phyloP scores from a whole-genome alignment of 1,140 invertebrate genomes.

The Plectus sambesii region DNA sequence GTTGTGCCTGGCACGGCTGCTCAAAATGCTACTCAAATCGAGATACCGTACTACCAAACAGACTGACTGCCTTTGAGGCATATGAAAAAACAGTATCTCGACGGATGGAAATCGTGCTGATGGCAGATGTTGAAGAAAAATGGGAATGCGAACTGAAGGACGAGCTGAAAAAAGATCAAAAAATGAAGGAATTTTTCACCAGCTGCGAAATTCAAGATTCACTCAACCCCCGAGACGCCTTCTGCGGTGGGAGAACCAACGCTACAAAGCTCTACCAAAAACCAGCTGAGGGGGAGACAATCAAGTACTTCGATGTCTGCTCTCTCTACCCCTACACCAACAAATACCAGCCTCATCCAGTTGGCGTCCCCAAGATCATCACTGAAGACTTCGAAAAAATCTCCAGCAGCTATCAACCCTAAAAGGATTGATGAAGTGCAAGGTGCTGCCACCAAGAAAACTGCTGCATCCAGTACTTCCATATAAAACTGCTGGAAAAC shows the following conservation, averaged over 20 bases:
- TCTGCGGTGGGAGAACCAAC: conserved; percentile 46
- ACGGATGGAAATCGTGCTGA: conserved; percentile 7
- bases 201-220: conserved; percentile 14
- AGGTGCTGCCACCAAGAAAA: conserved; percentile 21
- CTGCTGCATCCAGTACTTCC: conserved; percentile 26
- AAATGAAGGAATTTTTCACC: conserved; percentile 10
- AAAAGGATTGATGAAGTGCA: conserved; percentile 31
- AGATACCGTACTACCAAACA: conserved; percentile 12
- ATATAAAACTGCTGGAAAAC: conserved; percentile 12
- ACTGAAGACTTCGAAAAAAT: conserved; percentile 29
- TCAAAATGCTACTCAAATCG: conserved; percentile 18
- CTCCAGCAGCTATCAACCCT: conserved; percentile 17
- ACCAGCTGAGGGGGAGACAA: conserved; percentile 35
- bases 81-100: conserved; percentile 15
- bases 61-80: conserved; percentile 16
- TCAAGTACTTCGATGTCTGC: conserved; percentile 45
- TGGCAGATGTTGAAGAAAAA: conserved; percentile 16
- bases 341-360: conserved; percentile 41
- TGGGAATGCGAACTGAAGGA: conserved; percentile 35
- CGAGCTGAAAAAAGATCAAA: conserved; percentile 16
- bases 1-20: conserved; percentile 34
- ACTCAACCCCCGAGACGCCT: conserved; percentile 32
- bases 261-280: conserved; percentile 37
- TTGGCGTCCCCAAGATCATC: conserved; percentile 45
- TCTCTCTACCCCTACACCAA: conserved; percentile 44